A percentile compares a stretch with the other conserved stretches of the same genome.
Evolutionary conservation across 1,140 invertebrate genomes (phyloP).

Genomic region (Epicauta chinensis): DNA sequence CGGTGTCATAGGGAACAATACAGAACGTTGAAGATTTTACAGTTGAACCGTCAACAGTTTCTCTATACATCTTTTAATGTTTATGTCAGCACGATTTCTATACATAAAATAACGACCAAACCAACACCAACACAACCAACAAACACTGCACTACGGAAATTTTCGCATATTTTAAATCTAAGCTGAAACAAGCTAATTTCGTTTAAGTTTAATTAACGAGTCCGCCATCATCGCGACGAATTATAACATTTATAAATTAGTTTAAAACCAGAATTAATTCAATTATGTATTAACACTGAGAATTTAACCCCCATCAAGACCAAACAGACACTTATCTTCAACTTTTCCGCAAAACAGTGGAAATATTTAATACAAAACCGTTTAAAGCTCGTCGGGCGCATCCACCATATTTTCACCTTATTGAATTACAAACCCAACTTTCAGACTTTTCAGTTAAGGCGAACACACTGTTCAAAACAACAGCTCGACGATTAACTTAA

Average conservation of each 20-base stretch:
- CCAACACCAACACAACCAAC: too few relatives aligned
- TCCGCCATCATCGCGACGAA: conserved; percentile 10
- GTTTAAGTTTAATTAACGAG: conserved; percentile 17
- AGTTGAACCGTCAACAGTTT: conserved; percentile 2
- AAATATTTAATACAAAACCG: too few relatives aligned
- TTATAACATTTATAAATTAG: conserved; percentile 12
- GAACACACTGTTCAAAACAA: too few relatives aligned
- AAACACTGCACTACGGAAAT: conserved; percentile 6
- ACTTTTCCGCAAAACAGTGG: too few relatives aligned
- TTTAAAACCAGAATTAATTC: conserved; percentile 11
- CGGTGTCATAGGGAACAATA: conserved; percentile 17
- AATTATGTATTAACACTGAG: neutral
- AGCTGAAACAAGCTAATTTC: conserved; percentile 14
- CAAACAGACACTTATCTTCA: too few relatives aligned
- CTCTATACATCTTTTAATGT: conserved; percentile 1
- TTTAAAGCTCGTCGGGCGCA: too few relatives aligned
- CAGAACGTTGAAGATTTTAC: conserved; percentile 15
- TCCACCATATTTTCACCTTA: too few relatives aligned
- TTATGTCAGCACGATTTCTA: conserved; percentile 13
- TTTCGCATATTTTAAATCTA: conserved; percentile 12
- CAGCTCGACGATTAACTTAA: too few relatives aligned
- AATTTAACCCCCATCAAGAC: too few relatives aligned
- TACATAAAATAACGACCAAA: too few relatives aligned
- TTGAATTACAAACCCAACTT: too few relatives aligned
- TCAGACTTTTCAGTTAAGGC: too few relatives aligned